These are phyloP conservation scores for Xylocopa sonorina DNA, from an alignment of 1,140 invertebrate species.

Conservation along the genomic window DNA sequence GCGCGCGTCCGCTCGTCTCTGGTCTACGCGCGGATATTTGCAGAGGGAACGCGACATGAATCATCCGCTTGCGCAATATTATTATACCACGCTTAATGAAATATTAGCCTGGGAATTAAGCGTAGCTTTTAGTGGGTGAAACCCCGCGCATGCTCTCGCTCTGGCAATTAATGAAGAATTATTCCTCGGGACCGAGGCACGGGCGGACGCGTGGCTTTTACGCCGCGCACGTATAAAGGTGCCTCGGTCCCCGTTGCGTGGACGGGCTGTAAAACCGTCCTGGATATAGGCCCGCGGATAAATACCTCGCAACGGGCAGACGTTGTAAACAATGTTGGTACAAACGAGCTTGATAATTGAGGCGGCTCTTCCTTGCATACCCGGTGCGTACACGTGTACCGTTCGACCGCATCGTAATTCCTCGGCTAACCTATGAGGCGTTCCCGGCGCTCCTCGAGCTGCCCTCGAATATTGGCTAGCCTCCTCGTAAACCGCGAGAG, in stretches of 20 bases:
- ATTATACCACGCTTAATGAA: background rate
- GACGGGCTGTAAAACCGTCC: constrained; percentile 60
- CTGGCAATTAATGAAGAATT: constrained; percentile 56
- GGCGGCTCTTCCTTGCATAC: constrained; percentile 33
- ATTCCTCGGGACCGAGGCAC: constrained; percentile 40
- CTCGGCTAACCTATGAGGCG: constrained; percentile 20
- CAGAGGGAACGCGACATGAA: background rate
- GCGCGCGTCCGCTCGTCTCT: background rate
- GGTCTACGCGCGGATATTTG: constrained; percentile 10
- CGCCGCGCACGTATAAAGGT: constrained; percentile 37
- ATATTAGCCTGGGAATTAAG: constrained; percentile 62
- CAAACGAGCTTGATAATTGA: constrained; percentile 68
- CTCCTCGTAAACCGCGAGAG: background rate
- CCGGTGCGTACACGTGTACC: constrained; percentile 4
- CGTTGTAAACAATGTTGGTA: constrained; percentile 66
- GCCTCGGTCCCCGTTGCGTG: constrained; percentile 6
- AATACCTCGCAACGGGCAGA: constrained; percentile 49
- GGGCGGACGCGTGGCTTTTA: constrained; percentile 37
- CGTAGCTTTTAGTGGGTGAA: constrained; percentile 45
- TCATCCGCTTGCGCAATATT: background rate
- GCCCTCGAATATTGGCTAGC: constrained; percentile 13
- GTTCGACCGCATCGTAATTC: constrained; percentile 56
- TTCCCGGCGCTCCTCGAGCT: background rate
- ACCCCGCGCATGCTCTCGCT: background rate
- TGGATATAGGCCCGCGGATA: constrained; percentile 55